A percentile compares a stretch with the other conserved stretches of the same genome.
Conservation (phyloP, 2,888 invertebrate genomes). For the Drosophila monieri region DNA sequence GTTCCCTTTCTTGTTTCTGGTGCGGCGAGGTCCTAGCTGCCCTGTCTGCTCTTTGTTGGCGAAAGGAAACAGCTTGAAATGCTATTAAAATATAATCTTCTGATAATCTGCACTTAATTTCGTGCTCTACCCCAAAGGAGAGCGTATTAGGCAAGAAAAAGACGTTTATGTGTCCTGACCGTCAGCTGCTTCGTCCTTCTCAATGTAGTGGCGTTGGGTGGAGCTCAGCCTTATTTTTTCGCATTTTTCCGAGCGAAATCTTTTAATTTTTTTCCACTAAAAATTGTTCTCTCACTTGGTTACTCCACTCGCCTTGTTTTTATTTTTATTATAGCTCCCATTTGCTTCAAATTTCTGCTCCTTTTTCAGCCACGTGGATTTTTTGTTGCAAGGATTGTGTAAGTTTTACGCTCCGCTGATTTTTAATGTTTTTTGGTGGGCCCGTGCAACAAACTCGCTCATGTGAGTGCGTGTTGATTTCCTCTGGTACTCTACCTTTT, state of each 20-base stretch:
- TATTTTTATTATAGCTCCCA: slow-evolving; percentile 9
- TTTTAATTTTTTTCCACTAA: slow-evolving; percentile 49
- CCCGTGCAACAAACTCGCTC: slow-evolving; percentile 53
- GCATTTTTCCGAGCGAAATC: slow-evolving; percentile 24
- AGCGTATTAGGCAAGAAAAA: slow-evolving; percentile 11
- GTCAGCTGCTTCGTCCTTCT: slow-evolving; percentile 56
- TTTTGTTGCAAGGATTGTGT: slow-evolving; percentile 33
- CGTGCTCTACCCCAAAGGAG: slow-evolving; percentile 58
- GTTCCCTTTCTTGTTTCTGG: slow-evolving; percentile 4
- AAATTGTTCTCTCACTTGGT: slow-evolving; percentile 55
- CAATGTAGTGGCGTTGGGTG: slow-evolving; percentile 13
- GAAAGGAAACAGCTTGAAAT: slow-evolving; percentile 79
- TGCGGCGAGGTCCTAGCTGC: slow-evolving; percentile 18
- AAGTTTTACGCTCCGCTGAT: slow-evolving; percentile 65
- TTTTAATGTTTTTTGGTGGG: slow-evolving; percentile 69
- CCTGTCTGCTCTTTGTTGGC: slow-evolving; percentile 41
- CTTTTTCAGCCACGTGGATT: slow-evolving; percentile 13
- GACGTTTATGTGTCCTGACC: slow-evolving; percentile 51
- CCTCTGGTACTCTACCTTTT: slow-evolving; percentile 56
- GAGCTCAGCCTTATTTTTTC: slow-evolving; percentile 4
- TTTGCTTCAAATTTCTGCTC: slow-evolving; percentile 1
- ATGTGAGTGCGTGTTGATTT: slow-evolving; percentile 78
- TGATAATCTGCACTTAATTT: slow-evolving; percentile 80
- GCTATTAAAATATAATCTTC: slow-evolving; percentile 80
- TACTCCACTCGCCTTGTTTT: slow-evolving; percentile 37